A percentile compares a stretch with the other conserved stretches of the same genome.
Evolutionary conservation across 2,113 vertebrate genomes (phyloP).

Genomic region (Cyphomyrus discorhynchus): DNA sequence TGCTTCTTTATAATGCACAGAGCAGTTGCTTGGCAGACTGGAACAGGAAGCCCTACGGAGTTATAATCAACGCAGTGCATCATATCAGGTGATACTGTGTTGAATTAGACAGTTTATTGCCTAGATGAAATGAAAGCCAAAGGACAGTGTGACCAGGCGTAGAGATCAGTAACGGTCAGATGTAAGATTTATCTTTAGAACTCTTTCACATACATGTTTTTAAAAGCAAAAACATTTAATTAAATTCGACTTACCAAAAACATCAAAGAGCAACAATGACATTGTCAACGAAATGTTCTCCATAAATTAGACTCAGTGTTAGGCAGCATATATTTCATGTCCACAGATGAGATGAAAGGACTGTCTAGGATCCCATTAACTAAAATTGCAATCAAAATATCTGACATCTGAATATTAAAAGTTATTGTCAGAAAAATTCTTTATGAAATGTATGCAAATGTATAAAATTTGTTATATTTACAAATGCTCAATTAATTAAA

Average conservation of each 20-base stretch:
- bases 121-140: background rate
- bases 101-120: background rate
- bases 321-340: background rate
- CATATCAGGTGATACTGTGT: background rate
- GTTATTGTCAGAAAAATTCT: background rate
- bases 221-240: background rate
- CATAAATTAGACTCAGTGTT: background rate
- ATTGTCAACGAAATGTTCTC: background rate
- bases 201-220: background rate
- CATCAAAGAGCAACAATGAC: background rate
- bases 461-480: background rate
- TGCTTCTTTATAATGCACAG: background rate
- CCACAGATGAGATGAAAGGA: background rate
- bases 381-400: background rate
- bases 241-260: background rate
- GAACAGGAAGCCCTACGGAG: background rate
- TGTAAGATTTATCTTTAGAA: background rate
- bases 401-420: background rate
- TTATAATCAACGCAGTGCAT: background rate
- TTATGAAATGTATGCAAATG: background rate
- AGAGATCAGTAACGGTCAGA: background rate
- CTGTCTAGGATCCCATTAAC: background rate
- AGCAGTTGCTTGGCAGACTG: background rate
- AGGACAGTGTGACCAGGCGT: background rate
- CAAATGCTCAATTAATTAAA: background rate